Evolutionary conservation across 2,888 invertebrate genomes (phyloP), one percentile per base, ranked within the genome.

Genomic region (Trypoxylon attenuatum): DNA sequence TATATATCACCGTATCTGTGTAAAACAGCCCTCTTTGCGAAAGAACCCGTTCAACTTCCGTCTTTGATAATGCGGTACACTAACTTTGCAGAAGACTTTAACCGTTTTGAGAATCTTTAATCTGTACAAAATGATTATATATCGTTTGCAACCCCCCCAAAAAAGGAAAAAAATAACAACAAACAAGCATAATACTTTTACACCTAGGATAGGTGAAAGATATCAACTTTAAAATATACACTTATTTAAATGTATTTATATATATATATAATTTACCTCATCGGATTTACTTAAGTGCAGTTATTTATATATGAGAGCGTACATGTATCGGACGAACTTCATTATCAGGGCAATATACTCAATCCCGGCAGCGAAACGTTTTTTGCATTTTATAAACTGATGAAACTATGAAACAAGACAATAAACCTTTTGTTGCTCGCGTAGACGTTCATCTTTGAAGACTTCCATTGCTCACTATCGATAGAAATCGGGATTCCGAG

Each of bases 221-320:
- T 1, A 50, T 29, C 21, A 54, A 51, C 54, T 67, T 57, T 42
- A 15, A 6, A 51, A 50, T 49, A 53, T 42, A 46, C 51, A 55
- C 41, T 53, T 68, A 66, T 60, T 68, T 66, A 60, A 68, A 54
- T 41, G 43, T 57, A 57, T 53, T 59, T 56, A 49, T 67, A 46
- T 46, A 68, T 60, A 33, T 33, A 33, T n/a, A n/a, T n/a, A 66
- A 53, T 60, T 68, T 61, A 68, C 42, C 27, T 53, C 19, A 50
- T 41, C 41, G 18, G 43, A 57, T 67, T 60, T 47, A 43, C 25
- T 47, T 60, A 66, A 53, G 27, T 54, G 56, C 29, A 8, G 49
- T 66, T 58, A 58, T 65, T 66, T 65, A 42, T 59, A 51, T 21
- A 3, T n/a, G 16, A 49, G 41, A 49, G 22, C 21, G 19, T 50